Evolutionary conservation across 2,888 invertebrate genomes (phyloP).

Genomic region (Agrotis puta): DNA sequence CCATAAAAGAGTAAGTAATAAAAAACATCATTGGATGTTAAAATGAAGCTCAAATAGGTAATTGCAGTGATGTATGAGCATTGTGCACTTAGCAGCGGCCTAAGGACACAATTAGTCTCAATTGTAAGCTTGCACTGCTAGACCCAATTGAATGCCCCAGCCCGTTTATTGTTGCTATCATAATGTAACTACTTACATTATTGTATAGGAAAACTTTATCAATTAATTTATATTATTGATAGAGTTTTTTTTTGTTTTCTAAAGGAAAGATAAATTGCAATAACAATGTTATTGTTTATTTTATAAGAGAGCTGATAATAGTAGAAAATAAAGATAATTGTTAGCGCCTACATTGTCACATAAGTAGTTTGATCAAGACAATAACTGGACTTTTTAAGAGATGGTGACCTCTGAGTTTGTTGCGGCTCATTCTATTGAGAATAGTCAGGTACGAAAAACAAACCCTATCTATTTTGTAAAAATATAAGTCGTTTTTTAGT

Average conservation of each 20-base stretch:
- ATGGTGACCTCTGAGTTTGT: too few species aligned
- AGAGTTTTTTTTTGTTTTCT: slow-evolving; percentile 1
- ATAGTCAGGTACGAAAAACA: too few species aligned
- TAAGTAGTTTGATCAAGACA: too few species aligned
- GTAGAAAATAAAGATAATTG: too few species aligned
- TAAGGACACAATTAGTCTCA: slow-evolving; percentile 81
- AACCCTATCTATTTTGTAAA: too few species aligned
- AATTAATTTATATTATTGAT: slow-evolving; percentile 17
- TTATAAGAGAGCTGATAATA: too few species aligned
- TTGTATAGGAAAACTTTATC: slow-evolving; percentile 15
- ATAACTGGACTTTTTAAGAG: too few species aligned
- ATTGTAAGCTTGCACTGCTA: slow-evolving; percentile 73
- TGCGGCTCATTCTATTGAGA: too few species aligned
- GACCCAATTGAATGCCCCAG: slow-evolving; percentile 73
- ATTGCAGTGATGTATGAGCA: slow-evolving; percentile 64
- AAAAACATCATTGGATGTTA: slow-evolving; percentile 22
- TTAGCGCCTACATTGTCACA: too few species aligned
- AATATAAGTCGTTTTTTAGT: too few species aligned
- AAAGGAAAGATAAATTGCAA: neutral
- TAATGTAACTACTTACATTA: slow-evolving; percentile 18
- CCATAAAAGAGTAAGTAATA: slow-evolving; percentile 2
- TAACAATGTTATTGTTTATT: slow-evolving; percentile 11
- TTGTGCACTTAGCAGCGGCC: slow-evolving; percentile 63
- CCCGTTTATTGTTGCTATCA: slow-evolving; percentile 64
- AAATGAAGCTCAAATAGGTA: slow-evolving; percentile 56